These are phyloP conservation scores for Apeira syringaria DNA, from an alignment of 2,888 invertebrate genomes.

Conservation along the genomic window DNA sequence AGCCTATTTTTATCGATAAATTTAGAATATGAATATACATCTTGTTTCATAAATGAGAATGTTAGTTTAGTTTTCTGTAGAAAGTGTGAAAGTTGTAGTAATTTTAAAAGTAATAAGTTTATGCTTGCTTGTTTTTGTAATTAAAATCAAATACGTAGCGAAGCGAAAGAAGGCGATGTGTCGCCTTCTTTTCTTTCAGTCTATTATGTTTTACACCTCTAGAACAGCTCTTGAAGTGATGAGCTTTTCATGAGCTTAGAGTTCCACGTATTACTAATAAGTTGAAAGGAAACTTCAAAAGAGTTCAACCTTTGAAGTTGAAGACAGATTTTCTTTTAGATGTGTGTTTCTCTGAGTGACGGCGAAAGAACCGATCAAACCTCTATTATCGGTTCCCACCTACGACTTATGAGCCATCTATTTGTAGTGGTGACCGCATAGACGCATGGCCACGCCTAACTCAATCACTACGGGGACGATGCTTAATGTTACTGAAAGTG, in stretches of 20 bases:
- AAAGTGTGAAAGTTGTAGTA: no score
- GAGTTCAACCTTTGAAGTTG: constrained; percentile 18
- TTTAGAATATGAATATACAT: no score
- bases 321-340: constrained; percentile 7
- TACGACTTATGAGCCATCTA: constrained; percentile 42
- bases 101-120: no score
- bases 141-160: no score
- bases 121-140: no score
- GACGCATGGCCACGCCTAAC: constrained; percentile 66
- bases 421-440: constrained; percentile 58
- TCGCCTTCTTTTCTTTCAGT: no score
- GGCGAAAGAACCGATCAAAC: constrained; percentile 39
- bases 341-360: constrained; percentile 32
- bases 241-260: constrained; percentile 17
- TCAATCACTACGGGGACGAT: constrained; percentile 64
- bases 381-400: constrained; percentile 48
- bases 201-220: no score
- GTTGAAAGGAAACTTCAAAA: constrained; percentile 2
- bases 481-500: constrained; percentile 70
- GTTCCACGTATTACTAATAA: constrained; percentile 13
- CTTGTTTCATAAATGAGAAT: no score
- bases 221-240: constrained; percentile 44
- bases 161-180: no score
- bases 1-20: no score
- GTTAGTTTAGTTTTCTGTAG: no score